Evolutionary conservation across 2,888 invertebrate genomes (phyloP), one percentile per base, ranked within the genome.

Genomic region (Gari tellinella): DNA sequence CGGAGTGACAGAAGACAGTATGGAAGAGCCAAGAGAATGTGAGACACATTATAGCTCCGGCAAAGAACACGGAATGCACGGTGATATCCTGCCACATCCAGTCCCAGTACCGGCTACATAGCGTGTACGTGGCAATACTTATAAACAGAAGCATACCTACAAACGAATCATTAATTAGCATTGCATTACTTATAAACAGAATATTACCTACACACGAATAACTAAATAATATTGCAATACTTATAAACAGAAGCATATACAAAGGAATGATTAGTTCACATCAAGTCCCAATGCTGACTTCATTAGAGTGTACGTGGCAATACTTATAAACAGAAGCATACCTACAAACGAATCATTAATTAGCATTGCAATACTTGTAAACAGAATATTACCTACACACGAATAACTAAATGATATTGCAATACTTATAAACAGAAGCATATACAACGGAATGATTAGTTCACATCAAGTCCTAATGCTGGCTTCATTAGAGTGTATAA

Each of bases 11-110:
- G 93, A 97, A 97, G 72, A 99, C 95, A 43, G 99, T 99, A 93
- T 99, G 99, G 93, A 99, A 99, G 86, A 97, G 95, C 92, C 97
- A 98, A 12, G 99, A 99, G 93, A 97, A 96, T 58, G 98, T 98
- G 66, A 99, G 94, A 92, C 99, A 99, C 61, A 97, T 94, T 70
- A 99, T 98, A 82, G 99, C 99, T 81, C 99, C 98, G 37, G 96
- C 94, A 92, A 99, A 99, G 93, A 99, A 99, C 43, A 96, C 95
- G 53, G 97, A 96, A 91, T 99, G 98, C 57, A 98, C 90, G 21
- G 90, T 85, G 68, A 92, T 91, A 92, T 99, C 99, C 91, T 92
- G 89, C 88, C 89, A 92, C 78, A 91, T 90, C 52, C 99, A 96
- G 92, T 97, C 97, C 79, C 95, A 94, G 14, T 95, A 94, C n/a